Evolutionary conservation across 2,888 invertebrate species (phyloP), one percentile per base, ranked within the genome.

Genomic region (Nezara viridula): DNA sequence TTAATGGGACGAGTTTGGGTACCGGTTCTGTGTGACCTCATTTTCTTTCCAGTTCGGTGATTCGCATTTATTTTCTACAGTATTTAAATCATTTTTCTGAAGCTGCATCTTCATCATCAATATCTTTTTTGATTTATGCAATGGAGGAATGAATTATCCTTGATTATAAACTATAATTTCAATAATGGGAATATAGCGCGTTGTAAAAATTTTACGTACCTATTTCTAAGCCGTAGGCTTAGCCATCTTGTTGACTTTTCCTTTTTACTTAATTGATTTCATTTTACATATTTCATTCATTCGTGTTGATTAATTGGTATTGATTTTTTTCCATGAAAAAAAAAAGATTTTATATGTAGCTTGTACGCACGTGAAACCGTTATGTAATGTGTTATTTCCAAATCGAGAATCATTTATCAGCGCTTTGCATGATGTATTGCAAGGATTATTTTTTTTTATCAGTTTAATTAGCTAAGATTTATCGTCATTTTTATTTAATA

Each of bases 21-120:
- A 81, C 81, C 81, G 81, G 81, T 81, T 81, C 40, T 47, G n/a
- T 40, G 6, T 81, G 81, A 81, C 81, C 81, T 47, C 81, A 6
- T 81, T 81, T 44, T 3, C 7, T 14, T 73, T 73, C 37, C 32
- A 73, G 32, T 73, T 9, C 66, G 32, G 19, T 6, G 66, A 32
- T 73, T 73, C 19, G 37, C 0, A 37, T 37, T 73, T 21, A 37
- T 73, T 73, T 73, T 73, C 32, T 7, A 1, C 19, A 19, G 37
- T 37, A 5, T 37, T 73, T 32, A 21, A 73, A 73, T 73, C 6
- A 73, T 60, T 27, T 60, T 60, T 60, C 55, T n/a, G 3, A 32
- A 32, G 9, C 0, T 60, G 32, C 32, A 73, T 37, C 16, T 73
- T 19, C 21, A 21, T 4, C 27, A 16, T 16, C 5, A 3, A 27